These are phyloP conservation scores for Arrhopalites spinosus DNA, from an alignment of 2,888 invertebrate genomes.

Conservation along the genomic window DNA sequence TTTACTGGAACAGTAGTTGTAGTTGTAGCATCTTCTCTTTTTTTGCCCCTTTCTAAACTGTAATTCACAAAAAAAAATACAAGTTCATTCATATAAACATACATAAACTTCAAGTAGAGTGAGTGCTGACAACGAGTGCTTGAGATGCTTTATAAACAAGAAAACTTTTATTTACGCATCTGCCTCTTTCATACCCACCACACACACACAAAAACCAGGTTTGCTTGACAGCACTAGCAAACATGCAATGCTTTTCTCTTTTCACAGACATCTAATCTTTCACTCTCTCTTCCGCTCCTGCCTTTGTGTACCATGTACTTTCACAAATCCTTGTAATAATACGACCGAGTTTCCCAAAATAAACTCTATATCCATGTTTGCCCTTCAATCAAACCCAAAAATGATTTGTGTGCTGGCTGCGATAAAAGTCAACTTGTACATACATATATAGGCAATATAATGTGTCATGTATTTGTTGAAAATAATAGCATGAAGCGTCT, in stretches of 20 bases:
- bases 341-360: no score
- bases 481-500: no score
- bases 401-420: no score
- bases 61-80: conserved; percentile 18
- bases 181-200: neutral
- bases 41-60: conserved; percentile 12
- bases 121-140: conserved; percentile 16
- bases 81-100: conserved; percentile 4
- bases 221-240: neutral
- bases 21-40: neutral
- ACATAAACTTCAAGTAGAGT: neutral
- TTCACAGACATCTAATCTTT: neutral
- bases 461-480: no score
- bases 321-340: no score
- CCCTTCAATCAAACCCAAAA: no score
- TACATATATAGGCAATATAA: no score
- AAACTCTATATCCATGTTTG: no score
- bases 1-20: neutral
- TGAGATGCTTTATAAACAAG: no score
- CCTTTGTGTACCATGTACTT: neutral
- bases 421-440: no score
- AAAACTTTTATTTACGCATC: neutral
- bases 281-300: neutral
- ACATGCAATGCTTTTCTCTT: neutral
- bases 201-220: neutral